Base-by-base conservation (phyloP, 2,797 vertebrate genomes). In the Psittacula echo region DNA sequence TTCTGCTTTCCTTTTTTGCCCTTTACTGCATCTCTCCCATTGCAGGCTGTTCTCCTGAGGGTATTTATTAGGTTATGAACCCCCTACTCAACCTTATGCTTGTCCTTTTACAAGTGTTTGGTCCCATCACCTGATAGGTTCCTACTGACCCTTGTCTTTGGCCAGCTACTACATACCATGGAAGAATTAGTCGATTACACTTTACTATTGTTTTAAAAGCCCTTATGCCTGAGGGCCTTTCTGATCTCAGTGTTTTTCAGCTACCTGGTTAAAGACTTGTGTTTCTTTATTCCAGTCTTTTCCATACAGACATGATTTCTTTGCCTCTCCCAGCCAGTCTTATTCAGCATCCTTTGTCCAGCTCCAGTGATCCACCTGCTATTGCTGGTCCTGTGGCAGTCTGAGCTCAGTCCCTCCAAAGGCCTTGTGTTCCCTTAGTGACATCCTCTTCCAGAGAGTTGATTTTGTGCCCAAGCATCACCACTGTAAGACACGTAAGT, bases 401-500 rank as follows among this genome's bases (percentile, higher is more conserved):
- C 50, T 44, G 48, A 2, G 1, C 58, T 29, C 21, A 1, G 60
- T 29, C 37, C 34, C 29, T 45, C 45, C 4, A 14, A 44, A 47
- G 62, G 37, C 15, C 68, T 37, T 34, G 23, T 4, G 18, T 47
- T 64, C 39, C 44, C 26, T 62, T 67, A 10, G 2, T 4, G 32
- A 48, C 7, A 54, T 7, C 29, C 7, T 58, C 42, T 37, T 29
- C n/a, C 15, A 34, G 39, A 45, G 29, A 34, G 9, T 29, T 37
- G 4, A 15, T 39, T 54, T 37, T 7, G 34, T 44, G 61, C 42
- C 29, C 45, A 5, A 1, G 16, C 5, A 2, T 72, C 34, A 13
- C 45, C 19, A 1, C 56, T 5, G 10, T 30, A n/a, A 41, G 44
- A 17, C n/a, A 4, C 10, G 8, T 5, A 0, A 14, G 7, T 8